Evolutionary conservation across 1,140 invertebrate species (phyloP).

Genomic region (Zaprionus nigranus): DNA sequence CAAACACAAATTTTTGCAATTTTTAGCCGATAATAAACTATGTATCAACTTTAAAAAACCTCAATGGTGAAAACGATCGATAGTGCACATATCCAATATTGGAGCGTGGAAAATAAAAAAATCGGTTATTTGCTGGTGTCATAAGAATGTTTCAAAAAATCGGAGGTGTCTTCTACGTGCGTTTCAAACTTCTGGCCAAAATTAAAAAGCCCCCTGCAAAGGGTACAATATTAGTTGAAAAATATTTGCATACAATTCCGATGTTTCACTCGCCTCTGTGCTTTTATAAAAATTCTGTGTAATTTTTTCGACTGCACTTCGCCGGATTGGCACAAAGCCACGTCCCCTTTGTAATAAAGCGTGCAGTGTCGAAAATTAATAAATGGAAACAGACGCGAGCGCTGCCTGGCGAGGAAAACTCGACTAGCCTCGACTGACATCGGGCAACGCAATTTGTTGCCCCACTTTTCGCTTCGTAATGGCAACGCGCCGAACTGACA

Average conservation of each 20-base stretch:
- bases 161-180: too few species aligned
- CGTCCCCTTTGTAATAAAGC: conserved; percentile 58
- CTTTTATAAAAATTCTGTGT: conserved; percentile 11
- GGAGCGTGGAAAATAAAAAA: too few species aligned
- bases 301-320: conserved; percentile 14
- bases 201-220: background rate
- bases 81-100: too few species aligned
- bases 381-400: conserved; percentile 54
- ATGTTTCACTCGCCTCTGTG: conserved; percentile 6
- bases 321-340: conserved; percentile 52
- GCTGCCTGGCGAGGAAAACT: conserved; percentile 7
- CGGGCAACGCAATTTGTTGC: conserved; percentile 42
- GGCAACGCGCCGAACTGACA: conserved; percentile 32
- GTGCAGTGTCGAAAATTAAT: conserved; percentile 75
- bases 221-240: conserved; percentile 39
- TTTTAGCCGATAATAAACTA: too few species aligned
- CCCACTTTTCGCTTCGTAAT: conserved; percentile 47
- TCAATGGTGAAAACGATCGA: too few species aligned
- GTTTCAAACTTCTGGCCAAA: background rate
- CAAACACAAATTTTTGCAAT: too few species aligned
- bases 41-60: too few species aligned
- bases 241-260: conserved; percentile 59
- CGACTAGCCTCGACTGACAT: conserved; percentile 25
- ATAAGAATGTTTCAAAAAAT: too few species aligned
- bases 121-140: too few species aligned